These are phyloP conservation scores for Acanthosepion pharaonis DNA, from an alignment of 2,888 invertebrate species.

Conservation along the genomic window DNA sequence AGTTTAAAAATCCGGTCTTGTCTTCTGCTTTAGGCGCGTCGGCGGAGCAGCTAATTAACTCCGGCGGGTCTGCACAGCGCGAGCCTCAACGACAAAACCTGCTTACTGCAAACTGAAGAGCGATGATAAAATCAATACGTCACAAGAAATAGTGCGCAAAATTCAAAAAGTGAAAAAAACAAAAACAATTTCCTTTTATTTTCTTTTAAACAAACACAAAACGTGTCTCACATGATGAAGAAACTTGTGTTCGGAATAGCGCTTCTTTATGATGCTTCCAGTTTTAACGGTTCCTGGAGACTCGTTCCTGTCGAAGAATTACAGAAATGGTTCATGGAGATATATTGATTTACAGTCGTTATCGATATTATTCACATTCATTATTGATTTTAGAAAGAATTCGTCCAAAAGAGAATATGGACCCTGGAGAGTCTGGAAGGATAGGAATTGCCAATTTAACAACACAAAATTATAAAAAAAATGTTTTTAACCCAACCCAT, in stretches of 20 bases:
- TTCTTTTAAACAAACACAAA: not conserved
- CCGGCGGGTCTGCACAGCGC: not conserved
- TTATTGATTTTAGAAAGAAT: not conserved
- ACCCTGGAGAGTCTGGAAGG: not conserved
- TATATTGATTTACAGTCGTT: not conserved
- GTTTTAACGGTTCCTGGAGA: not conserved
- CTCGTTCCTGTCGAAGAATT: not conserved
- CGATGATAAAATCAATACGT: no score
- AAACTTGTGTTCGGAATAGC: not conserved
- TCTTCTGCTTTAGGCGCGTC: not conserved
- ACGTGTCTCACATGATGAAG: conserved; percentile 2
- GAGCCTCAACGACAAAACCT: no score
- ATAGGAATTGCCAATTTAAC: not conserved
- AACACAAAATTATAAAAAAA: not conserved
- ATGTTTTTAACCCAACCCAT: not conserved
- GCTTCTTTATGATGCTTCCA: not conserved
- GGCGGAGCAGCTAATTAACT: not conserved
- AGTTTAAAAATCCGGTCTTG: not conserved
- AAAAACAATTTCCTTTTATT: no score
- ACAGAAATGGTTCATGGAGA: not conserved
- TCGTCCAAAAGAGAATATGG: not conserved
- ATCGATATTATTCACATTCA: not conserved
- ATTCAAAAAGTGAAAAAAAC: no score
- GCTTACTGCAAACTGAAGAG: no score
- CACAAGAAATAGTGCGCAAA: no score